Percentiles rank a stretch among this genome's conserved stretches.
These are phyloP conservation scores for Calidris pygmaea DNA, from an alignment of 2,113 vertebrate species.

Conservation along the genomic window DNA sequence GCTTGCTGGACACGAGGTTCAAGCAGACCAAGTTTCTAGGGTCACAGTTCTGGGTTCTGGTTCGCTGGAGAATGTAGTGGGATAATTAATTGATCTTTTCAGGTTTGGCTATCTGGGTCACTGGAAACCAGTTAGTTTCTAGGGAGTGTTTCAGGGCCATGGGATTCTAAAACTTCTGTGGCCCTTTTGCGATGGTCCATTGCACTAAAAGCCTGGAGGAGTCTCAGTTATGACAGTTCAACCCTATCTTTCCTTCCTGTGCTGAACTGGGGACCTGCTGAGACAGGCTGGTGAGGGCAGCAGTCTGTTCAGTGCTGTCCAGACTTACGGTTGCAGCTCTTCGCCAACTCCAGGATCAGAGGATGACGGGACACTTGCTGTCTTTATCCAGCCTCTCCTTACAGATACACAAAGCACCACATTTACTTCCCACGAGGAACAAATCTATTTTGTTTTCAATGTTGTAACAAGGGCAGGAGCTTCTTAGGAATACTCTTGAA, in stretches of 20 bases:
- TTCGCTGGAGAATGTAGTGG: background rate
- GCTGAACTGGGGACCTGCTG: background rate
- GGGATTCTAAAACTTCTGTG: background rate
- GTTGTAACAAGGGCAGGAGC: background rate
- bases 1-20: rapidly evolving
- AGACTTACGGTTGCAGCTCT: background rate
- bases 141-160: background rate
- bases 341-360: background rate
- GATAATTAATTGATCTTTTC: background rate
- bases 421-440: background rate
- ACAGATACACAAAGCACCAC: background rate
- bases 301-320: background rate
- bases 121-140: background rate
- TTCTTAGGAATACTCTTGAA: background rate
- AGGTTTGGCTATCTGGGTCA: background rate
- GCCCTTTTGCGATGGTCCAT: background rate
- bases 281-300: background rate
- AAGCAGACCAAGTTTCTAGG: background rate
- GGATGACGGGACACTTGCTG: background rate
- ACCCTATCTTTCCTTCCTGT: background rate
- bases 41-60: background rate
- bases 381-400: background rate
- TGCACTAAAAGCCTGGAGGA: background rate
- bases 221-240: background rate
- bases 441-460: background rate